Percentiles rank a stretch among this genome's conserved stretches.
Evolutionary conservation across 2,113 vertebrate genomes (phyloP).

Genomic region (Balaeniceps rex): DNA sequence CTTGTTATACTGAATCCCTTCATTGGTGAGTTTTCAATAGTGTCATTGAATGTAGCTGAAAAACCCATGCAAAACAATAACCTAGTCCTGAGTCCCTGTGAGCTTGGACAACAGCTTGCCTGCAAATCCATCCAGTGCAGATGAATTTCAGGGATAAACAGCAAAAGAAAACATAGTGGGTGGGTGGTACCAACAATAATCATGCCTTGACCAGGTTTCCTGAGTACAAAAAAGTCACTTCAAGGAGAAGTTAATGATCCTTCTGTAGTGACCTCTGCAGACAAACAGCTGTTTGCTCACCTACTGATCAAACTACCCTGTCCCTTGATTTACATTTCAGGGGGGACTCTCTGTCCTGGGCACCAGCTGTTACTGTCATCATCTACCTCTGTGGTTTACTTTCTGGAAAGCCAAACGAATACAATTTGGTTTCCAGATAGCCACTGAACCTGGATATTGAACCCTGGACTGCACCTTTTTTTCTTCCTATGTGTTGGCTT

Average conservation of each 20-base stretch:
- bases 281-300: not conserved
- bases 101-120: not conserved
- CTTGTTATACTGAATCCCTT: not conserved
- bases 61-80: not conserved
- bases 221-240: conserved; percentile 14
- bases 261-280: not conserved
- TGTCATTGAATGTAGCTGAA: not conserved
- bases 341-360: not conserved
- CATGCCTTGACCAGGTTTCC: not conserved
- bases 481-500: not conserved
- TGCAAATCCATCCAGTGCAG: not conserved
- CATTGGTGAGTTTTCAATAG: not conserved
- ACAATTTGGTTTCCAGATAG: not conserved
- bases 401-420: not conserved
- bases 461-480: not conserved
- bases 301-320: not conserved
- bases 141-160: not conserved
- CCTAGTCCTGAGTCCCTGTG: not conserved
- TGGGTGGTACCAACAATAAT: not conserved
- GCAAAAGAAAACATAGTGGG: conserved; percentile 26
- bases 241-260: conserved; percentile 24
- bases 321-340: not conserved
- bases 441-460: not conserved
- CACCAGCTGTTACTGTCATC: not conserved
- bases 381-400: not conserved